A percentile compares a stretch with the other conserved stretches of the same genome.
phyloP scores from a whole-genome alignment of 1,140 invertebrate genomes.

The Drosophila repleta region DNA sequence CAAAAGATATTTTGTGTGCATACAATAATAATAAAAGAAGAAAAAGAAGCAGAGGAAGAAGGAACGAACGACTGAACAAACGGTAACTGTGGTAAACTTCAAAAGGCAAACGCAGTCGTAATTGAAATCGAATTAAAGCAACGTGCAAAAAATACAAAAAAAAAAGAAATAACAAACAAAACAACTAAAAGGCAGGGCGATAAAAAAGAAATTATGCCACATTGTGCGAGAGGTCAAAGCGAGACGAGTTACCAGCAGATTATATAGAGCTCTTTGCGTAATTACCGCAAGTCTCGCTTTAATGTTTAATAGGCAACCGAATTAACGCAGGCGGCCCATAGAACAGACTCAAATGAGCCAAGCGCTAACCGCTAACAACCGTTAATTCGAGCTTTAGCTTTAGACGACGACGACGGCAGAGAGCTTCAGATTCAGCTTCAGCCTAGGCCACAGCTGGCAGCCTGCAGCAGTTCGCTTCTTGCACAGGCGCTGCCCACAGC shows the following conservation, averaged over 20 bases:
- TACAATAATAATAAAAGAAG: conserved; percentile 21
- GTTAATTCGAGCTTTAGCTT: conserved; percentile 62
- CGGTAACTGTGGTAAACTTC: conserved; percentile 55
- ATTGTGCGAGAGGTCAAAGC: conserved; percentile 74
- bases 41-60: conserved; percentile 21
- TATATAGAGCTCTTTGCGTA: conserved; percentile 28
- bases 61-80: conserved; percentile 41
- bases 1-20: conserved; percentile 61
- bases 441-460: conserved; percentile 12
- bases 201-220: conserved; percentile 80
- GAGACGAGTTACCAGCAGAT: conserved; percentile 20
- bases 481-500: conserved; percentile 28
- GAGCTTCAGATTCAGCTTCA: background rate
- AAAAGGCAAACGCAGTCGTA: conserved; percentile 60
- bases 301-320: conserved; percentile 63
- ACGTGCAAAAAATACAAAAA: conserved; percentile 54
- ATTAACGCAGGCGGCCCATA: conserved; percentile 59
- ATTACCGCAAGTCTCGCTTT: conserved; percentile 41
- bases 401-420: no score
- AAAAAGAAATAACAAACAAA: conserved; percentile 36
- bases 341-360: conserved; percentile 38
- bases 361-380: conserved; percentile 44
- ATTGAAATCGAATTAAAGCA: conserved; percentile 81
- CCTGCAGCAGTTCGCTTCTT: conserved; percentile 47
- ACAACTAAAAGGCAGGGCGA: conserved; percentile 48